Conservation (phyloP, 2,113 vertebrate species). For the Eulemur macaco region DNA sequence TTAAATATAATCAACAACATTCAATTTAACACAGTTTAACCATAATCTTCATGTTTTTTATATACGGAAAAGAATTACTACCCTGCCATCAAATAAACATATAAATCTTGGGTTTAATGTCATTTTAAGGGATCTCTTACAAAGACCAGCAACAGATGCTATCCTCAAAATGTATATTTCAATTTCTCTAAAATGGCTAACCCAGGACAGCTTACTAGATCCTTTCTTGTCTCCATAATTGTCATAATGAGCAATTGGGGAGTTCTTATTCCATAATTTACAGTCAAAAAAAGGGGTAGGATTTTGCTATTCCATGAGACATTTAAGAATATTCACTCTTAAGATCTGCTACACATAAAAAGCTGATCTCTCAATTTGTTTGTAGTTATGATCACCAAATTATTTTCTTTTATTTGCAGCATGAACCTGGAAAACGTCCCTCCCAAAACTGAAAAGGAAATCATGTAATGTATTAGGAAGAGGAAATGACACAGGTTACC, state of each 20-base stretch:
- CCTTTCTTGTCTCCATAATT: not conserved
- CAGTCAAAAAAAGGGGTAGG: not conserved
- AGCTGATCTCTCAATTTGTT: not conserved
- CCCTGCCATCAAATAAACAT: not conserved
- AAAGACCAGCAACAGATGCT: not conserved
- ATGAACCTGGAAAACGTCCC: constrained; percentile 45
- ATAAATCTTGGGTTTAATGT: not conserved
- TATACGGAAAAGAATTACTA: not conserved
- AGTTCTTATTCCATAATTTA: not conserved
- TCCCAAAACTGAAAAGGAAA: constrained; percentile 32
- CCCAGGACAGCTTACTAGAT: not conserved
- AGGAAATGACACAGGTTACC: constrained; percentile 59
- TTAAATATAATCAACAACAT: not conserved
- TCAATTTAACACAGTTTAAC: not conserved
- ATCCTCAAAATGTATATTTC: constrained; percentile 19
- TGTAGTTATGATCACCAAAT: not conserved
- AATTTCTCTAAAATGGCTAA: not conserved
- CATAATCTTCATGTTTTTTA: not conserved
- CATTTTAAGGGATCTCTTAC: not conserved
- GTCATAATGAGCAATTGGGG: not conserved
- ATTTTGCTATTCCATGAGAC: not conserved
- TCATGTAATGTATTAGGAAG: not conserved
- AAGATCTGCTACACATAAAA: not conserved
- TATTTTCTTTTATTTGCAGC: not conserved
- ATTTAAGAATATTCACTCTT: constrained; percentile 19